Evolutionary conservation across 2,113 vertebrate genomes (phyloP).

Genomic region (Chaetura pelagica): DNA sequence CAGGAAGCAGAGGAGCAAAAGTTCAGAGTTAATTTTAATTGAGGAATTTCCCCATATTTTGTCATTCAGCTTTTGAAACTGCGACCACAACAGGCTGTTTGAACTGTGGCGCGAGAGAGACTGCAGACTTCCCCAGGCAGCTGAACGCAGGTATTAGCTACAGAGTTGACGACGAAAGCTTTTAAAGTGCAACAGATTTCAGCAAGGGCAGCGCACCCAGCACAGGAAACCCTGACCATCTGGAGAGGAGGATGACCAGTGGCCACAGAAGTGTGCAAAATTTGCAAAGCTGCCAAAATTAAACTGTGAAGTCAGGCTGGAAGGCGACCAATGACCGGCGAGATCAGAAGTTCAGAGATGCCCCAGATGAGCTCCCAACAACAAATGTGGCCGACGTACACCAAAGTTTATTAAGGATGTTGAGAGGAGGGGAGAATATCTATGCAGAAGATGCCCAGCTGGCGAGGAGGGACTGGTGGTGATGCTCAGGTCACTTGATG

Average conservation of each 20-base stretch:
- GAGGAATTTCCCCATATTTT: slow-evolving; percentile 82
- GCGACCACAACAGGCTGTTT: slow-evolving; percentile 75
- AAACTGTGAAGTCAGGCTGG: slow-evolving; percentile 74
- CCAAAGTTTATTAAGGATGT: slow-evolving; percentile 70
- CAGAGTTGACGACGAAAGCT: slow-evolving; percentile 15
- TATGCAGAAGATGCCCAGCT: slow-evolving; percentile 85
- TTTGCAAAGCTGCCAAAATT: slow-evolving; percentile 75
- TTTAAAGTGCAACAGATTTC: neutral
- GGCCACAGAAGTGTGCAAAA: slow-evolving; percentile 36
- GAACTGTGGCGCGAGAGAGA: slow-evolving; percentile 12
- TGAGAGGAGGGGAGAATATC: slow-evolving; percentile 66
- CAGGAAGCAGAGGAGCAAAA: slow-evolving; percentile 47
- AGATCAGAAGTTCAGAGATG: slow-evolving; percentile 77
- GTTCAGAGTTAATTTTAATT: slow-evolving; percentile 79
- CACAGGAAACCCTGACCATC: slow-evolving; percentile 66
- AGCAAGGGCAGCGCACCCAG: neutral
- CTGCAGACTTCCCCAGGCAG: slow-evolving; percentile 58
- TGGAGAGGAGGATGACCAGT: slow-evolving; percentile 47
- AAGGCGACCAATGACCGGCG: slow-evolving; percentile 63
- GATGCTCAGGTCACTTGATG: slow-evolving; percentile 81
- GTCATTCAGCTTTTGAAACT: slow-evolving; percentile 75
- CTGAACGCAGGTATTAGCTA: slow-evolving; percentile 31
- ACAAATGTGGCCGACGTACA: slow-evolving; percentile 60
- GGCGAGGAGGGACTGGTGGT: slow-evolving; percentile 82
- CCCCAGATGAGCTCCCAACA: slow-evolving; percentile 71